phyloP scores from a whole-genome alignment of 2,888 invertebrate species.

The Chironomus riparius region DNA sequence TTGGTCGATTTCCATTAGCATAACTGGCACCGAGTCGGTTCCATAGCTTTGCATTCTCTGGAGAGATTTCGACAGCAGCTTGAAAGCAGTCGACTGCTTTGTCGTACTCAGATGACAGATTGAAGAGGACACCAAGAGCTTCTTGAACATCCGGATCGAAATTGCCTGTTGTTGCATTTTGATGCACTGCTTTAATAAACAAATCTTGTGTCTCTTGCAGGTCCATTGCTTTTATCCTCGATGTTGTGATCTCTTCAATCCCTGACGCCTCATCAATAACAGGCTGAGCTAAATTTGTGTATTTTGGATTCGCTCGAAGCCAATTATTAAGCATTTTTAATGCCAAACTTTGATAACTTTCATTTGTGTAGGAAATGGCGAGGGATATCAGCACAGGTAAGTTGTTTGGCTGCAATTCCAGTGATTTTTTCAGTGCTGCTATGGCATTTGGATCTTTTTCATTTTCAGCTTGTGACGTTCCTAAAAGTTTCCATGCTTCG shows the following conservation, averaged over 20 bases:
- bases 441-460: conserved; percentile 94
- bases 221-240: conserved; percentile 42
- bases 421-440: conserved; percentile 77
- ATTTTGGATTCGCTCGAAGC: conserved; percentile 72
- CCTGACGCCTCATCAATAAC: conserved; percentile 33
- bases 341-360: conserved; percentile 85
- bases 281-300: conserved; percentile 58
- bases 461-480: conserved; percentile 93
- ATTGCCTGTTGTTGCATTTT: conserved; percentile 51
- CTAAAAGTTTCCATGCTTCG: conserved; percentile 80
- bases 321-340: conserved; percentile 70
- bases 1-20: conserved; percentile 89
- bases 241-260: conserved; percentile 39
- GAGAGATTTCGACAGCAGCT: conserved; percentile 72
- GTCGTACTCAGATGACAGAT: conserved; percentile 86
- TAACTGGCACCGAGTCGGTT: conserved; percentile 94
- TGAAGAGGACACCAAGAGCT: conserved; percentile 90
- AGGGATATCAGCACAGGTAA: conserved; percentile 78
- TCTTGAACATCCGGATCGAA: conserved; percentile 88
- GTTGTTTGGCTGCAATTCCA: conserved; percentile 70
- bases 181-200: conserved; percentile 70
- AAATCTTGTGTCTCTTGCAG: conserved; percentile 59
- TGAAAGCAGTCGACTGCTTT: conserved; percentile 96
- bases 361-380: conserved; percentile 93
- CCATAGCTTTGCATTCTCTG: conserved; percentile 82